phyloP scores from a whole-genome alignment of 2,888 invertebrate species.

The Caenorhabditis imperialis region DNA sequence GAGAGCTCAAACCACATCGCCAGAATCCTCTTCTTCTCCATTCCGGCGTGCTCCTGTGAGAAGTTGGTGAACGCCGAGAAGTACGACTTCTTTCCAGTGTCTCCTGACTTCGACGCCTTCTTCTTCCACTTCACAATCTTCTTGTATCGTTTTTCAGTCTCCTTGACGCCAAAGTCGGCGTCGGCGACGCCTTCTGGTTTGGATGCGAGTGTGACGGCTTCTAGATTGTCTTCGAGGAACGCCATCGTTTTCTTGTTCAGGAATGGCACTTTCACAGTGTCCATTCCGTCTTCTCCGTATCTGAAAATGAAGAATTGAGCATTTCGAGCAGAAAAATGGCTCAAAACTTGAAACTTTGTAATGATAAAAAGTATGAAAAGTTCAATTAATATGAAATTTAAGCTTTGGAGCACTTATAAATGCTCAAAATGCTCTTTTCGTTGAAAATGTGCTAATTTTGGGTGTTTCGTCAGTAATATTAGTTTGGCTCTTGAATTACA shows the following conservation, averaged over 20 bases:
- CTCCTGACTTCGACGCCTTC: slow-evolving; percentile 41
- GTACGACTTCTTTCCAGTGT: slow-evolving; percentile 45
- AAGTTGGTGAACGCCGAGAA: slow-evolving; percentile 67
- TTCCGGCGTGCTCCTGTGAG: slow-evolving; percentile 48
- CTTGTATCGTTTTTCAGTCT: slow-evolving; percentile 81
- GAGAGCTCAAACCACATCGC: slow-evolving; percentile 66
- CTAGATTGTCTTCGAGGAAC: slow-evolving; percentile 87
- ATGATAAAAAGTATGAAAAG: too few species aligned
- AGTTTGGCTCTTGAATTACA: too few species aligned
- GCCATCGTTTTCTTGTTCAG: slow-evolving; percentile 85
- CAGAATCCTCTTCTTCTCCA: slow-evolving; percentile 52
- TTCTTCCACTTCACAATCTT: slow-evolving; percentile 78
- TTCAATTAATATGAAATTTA: too few species aligned
- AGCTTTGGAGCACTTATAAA: too few species aligned
- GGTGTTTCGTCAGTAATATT: too few species aligned
- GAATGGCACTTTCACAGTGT: slow-evolving; percentile 90
- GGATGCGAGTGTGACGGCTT: slow-evolving; percentile 65
- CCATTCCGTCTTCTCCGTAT: slow-evolving; percentile 90
- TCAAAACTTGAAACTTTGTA: too few species aligned
- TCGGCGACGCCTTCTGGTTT: slow-evolving; percentile 79
- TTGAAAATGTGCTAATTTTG: too few species aligned
- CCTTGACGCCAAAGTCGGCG: slow-evolving; percentile 69
- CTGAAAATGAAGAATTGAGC: too few species aligned
- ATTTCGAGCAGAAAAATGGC: too few species aligned
- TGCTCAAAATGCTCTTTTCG: too few species aligned